phyloP scores from a whole-genome alignment of 2,113 vertebrate genomes.

The Anarhynchus alexandrinus region DNA sequence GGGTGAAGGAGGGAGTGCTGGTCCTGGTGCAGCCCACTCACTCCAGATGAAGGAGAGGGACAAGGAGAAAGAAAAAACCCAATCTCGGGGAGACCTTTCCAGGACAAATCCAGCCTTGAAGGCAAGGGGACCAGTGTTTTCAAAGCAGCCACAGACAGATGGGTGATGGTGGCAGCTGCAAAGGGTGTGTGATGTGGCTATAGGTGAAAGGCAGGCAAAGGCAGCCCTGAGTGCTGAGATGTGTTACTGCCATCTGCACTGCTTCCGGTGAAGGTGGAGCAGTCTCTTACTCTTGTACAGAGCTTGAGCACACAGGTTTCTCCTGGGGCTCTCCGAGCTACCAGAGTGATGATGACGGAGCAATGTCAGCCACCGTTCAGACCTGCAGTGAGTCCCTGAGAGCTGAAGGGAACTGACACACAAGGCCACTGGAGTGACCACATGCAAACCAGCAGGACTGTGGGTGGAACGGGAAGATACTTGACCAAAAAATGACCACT shows the following conservation, averaged over 20 bases:
- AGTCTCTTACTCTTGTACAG: not conserved
- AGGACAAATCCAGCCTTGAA: not conserved
- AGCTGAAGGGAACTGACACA: not conserved
- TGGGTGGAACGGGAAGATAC: not conserved
- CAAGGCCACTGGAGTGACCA: not conserved
- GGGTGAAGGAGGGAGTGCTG: not conserved
- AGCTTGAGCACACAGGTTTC: not conserved
- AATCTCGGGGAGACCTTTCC: not conserved
- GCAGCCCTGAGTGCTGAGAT: not conserved
- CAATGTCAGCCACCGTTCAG: not conserved
- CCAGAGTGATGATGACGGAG: not conserved
- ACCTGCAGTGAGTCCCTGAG: not conserved
- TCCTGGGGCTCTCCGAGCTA: not conserved
- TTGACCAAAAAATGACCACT: not conserved
- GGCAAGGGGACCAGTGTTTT: not conserved
- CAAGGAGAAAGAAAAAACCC: not conserved
- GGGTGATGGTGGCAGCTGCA: not conserved
- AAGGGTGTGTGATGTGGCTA: not conserved
- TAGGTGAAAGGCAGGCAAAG: not conserved
- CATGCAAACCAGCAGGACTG: not conserved
- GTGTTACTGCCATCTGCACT: not conserved
- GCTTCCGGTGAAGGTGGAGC: not conserved
- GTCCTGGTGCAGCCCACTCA: rapidly evolving
- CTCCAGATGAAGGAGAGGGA: not conserved
- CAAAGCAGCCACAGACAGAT: too few species aligned